Conservation (phyloP, 2,888 invertebrate species). For the Eutolmus rufibarbis region DNA sequence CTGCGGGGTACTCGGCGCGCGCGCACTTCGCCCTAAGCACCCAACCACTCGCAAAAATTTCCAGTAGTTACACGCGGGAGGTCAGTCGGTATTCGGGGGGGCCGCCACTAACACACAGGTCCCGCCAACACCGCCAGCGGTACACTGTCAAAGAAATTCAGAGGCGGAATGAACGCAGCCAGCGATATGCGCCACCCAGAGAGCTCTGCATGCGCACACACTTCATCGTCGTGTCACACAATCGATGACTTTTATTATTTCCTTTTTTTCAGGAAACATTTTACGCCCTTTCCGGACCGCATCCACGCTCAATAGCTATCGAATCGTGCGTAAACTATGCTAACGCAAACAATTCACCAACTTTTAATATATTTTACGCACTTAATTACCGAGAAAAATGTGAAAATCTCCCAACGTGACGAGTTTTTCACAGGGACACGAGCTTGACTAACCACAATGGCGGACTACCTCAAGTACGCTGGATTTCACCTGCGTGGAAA, state of each 20-base stretch:
- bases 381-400: constrained; percentile 55
- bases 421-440: constrained; percentile 62
- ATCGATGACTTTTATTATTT: constrained; percentile 48
- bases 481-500: constrained; percentile 27
- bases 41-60: neutral
- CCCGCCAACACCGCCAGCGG: neutral
- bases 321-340: constrained; percentile 52
- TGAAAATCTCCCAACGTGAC: constrained; percentile 57
- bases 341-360: constrained; percentile 50
- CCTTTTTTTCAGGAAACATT: constrained; percentile 59
- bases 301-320: constrained; percentile 52
- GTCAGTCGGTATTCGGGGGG: neutral
- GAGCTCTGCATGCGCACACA: constrained; percentile 51
- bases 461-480: constrained; percentile 51
- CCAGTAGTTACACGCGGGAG: neutral
- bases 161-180: constrained; percentile 48
- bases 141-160: constrained; percentile 18
- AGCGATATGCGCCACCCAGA: constrained; percentile 50
- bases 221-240: constrained; percentile 47
- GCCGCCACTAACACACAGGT: neutral
- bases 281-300: constrained; percentile 54
- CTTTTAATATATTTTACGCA: constrained; percentile 55
- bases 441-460: constrained; percentile 62
- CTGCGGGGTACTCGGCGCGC: neutral
- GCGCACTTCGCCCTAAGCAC: neutral